These are phyloP conservation scores for Neopelma chrysocephalum DNA, from an alignment of 2,797 vertebrate species.

Conservation along the genomic window DNA sequence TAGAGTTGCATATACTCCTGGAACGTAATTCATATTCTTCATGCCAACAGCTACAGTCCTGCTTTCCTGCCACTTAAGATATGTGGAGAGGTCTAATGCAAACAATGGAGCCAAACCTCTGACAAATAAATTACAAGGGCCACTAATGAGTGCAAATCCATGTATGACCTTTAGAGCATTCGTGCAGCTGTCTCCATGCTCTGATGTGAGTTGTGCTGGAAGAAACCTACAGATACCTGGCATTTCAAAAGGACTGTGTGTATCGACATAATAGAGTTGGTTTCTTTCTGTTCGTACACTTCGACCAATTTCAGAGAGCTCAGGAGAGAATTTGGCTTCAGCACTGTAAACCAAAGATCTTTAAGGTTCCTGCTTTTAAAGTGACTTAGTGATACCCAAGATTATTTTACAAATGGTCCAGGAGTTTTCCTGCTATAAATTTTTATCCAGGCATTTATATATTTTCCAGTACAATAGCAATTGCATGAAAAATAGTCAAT, in stretches of 20 bases:
- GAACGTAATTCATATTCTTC: not conserved
- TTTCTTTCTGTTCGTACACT: not conserved
- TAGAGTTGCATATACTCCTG: not conserved
- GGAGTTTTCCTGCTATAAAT: not conserved
- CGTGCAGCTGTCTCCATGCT: not conserved
- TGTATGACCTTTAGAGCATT: constrained; percentile 16
- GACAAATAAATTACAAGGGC: constrained; percentile 36
- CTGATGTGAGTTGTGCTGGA: constrained; percentile 7
- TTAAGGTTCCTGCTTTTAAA: constrained; percentile 7
- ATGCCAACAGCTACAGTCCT: not conserved
- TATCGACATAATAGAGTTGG: not conserved
- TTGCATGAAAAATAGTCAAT: constrained; percentile 53
- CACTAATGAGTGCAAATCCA: constrained; percentile 41
- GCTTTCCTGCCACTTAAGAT: not conserved
- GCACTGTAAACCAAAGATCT: not conserved
- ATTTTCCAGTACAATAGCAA: constrained; percentile 14
- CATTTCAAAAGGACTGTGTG: not conserved
- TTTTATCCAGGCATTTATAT: constrained; percentile 10
- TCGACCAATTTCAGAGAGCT: not conserved
- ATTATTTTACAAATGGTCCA: not conserved
- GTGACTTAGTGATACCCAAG: not conserved
- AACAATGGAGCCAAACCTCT: constrained; percentile 17
- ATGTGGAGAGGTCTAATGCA: not conserved
- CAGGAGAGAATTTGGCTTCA: not conserved
- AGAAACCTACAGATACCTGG: not conserved